Base-by-base conservation (phyloP, 2,113 vertebrate genomes). In the Grammomys dolichurus region DNA sequence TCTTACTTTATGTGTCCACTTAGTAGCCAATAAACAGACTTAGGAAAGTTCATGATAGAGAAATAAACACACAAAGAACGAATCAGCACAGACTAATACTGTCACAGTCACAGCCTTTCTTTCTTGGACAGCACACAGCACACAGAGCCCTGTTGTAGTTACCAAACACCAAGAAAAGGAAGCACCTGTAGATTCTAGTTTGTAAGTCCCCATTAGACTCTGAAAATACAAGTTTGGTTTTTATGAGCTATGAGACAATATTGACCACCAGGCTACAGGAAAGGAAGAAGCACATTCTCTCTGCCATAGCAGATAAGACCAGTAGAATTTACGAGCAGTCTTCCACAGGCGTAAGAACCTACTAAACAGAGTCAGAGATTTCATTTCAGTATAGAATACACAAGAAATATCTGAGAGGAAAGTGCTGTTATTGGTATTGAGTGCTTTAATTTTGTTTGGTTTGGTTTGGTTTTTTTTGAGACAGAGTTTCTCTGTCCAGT, bases 41-140 rank as follows among this genome's bases (percentile, higher is more conserved):
- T 89, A 88, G 82, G 81, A 90, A 96, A 95, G 20, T 63, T 28
- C 69, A 11, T 17, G 43, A 85, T 51, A 46, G 65, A 88, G 92
- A 85, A 63, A 70, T 7, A 95, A 81, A 85, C 43, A 72, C 51
- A 31, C 77, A 36, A 48, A 48, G 46, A 48, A 48, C 11, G 3
- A 69, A 13, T 69, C 94, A 86, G 76, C 43, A 67, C n/a, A 31
- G 26, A 12, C 20, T 5, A 87, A 87, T 9, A 43, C 56, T 9
- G 12, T 36, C 56, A 33, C 10, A 84, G 12, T 36, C 56, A 33
- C 10, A 84, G 36, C 48, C 33, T 76, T 84, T 10, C n/a, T 56
- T 3, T 48, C 56, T 80, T 24, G 69, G 28, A 5, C 19, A 54
- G 73, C 46, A 72, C 48, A 60, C 56, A 86, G 76, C 36, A 24